phyloP scores from a whole-genome alignment of 2,113 vertebrate species.

The Dromas ardeola region DNA sequence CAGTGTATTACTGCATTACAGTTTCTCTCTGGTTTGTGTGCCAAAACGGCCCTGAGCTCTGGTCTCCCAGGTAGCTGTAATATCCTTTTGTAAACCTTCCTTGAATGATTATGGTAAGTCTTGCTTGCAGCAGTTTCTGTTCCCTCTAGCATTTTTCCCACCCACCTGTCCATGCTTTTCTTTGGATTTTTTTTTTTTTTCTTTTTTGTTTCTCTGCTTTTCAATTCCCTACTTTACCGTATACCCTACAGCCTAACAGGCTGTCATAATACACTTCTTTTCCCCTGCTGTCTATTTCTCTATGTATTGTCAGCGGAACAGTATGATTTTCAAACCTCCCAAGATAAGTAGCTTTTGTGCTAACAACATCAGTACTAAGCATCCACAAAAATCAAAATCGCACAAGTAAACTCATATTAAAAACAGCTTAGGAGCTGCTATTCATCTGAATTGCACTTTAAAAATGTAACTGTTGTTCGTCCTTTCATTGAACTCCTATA shows the following conservation, averaged over 20 bases:
- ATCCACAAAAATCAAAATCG: neutral
- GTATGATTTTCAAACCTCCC: slow-evolving; percentile 20
- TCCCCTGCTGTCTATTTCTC: neutral
- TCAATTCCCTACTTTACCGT: slow-evolving; percentile 16
- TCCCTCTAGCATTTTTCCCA: slow-evolving; percentile 42
- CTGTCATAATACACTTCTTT: slow-evolving; percentile 16
- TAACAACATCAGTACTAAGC: neutral
- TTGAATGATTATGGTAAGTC: slow-evolving; percentile 64
- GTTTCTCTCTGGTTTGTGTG: neutral
- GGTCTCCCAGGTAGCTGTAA: slow-evolving; percentile 56
- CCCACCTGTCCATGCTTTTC: neutral
- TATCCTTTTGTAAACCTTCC: slow-evolving; percentile 49
- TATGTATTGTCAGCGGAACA: neutral
- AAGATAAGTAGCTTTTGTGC: neutral
- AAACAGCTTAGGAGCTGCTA: neutral
- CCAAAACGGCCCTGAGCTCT: slow-evolving; percentile 29
- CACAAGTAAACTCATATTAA: neutral
- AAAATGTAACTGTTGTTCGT: neutral
- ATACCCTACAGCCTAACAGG: slow-evolving; percentile 13
- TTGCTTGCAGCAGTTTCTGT: slow-evolving; percentile 64
- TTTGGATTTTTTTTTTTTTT: neutral
- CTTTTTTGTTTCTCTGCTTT: neutral
- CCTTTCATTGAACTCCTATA: neutral
- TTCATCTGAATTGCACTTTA: neutral
- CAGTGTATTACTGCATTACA: neutral